Evolutionary conservation across 53 echinoderm and acorn worm genomes (phyloP).

Genomic region (Actinopyga echinites): DNA sequence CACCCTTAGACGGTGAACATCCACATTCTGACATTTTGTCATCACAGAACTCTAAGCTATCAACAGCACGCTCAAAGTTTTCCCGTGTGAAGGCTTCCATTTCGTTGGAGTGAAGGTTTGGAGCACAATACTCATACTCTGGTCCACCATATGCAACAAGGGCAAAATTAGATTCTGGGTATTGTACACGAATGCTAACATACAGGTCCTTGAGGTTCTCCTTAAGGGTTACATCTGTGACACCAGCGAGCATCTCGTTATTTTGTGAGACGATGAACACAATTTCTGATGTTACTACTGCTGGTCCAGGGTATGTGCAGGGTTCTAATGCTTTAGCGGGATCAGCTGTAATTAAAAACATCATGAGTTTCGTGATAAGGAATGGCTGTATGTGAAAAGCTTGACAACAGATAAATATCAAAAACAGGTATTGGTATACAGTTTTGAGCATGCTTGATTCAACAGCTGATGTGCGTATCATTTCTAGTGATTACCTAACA

Average conservation of each 20-base stretch:
- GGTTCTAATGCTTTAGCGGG: too few species aligned
- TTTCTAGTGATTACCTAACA: too few species aligned
- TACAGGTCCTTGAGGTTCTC: constrained; percentile 5
- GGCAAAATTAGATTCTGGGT: constrained; percentile 63
- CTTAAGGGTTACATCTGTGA: not conserved
- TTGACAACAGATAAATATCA: too few species aligned
- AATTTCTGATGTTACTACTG: constrained; percentile 59
- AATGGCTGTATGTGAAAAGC: too few species aligned
- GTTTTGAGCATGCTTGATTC: too few species aligned
- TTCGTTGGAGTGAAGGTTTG: constrained; percentile 71
- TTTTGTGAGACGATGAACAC: constrained; percentile 84
- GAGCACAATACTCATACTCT: constrained; percentile 44
- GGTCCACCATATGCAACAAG: constrained; percentile 74
- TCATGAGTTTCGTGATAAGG: too few species aligned
- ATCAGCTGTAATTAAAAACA: too few species aligned
- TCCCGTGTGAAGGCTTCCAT: constrained; percentile 29
- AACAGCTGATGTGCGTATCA: too few species aligned
- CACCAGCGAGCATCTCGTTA: constrained; percentile 39
- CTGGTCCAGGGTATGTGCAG: not conserved
- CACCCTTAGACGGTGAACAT: constrained; percentile 51
- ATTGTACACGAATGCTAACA: constrained; percentile 29
- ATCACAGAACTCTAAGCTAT: constrained; percentile 58
- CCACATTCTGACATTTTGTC: not conserved
- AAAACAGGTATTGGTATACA: too few species aligned
- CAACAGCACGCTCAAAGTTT: constrained; percentile 47